Evolutionary conservation across 2,113 vertebrate species (phyloP).

Genomic region (Macheiramphus alcinus): DNA sequence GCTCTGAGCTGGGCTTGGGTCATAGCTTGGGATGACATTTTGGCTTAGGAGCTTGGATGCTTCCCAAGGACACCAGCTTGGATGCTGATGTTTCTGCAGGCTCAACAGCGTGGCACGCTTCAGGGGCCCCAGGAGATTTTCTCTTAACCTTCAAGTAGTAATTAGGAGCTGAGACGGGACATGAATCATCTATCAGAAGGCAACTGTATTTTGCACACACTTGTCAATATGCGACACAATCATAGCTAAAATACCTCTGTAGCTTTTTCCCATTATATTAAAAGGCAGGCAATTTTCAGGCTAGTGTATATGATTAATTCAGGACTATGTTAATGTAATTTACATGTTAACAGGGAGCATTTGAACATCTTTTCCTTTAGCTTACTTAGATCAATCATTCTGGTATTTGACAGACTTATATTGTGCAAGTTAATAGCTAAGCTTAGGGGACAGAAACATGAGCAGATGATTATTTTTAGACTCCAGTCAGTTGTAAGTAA

Average conservation of each 20-base stretch:
- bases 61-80: not conserved
- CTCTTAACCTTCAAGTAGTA: conserved; percentile 30
- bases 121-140: not conserved
- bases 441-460: not conserved
- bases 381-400: conserved; percentile 36
- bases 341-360: conserved; percentile 49
- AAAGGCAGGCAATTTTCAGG: conserved; percentile 35
- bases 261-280: conserved; percentile 31
- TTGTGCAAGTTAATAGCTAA: conserved; percentile 15
- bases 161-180: not conserved
- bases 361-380: conserved; percentile 32
- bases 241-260: not conserved
- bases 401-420: conserved; percentile 14
- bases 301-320: conserved; percentile 44
- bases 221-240: conserved; percentile 12
- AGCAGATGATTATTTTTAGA: conserved; percentile 48
- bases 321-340: conserved; percentile 64
- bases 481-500: conserved; percentile 11
- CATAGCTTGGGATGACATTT: not conserved
- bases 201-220: conserved; percentile 20
- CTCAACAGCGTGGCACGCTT: not conserved
- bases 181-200: not conserved
- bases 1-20: not conserved
- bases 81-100: not conserved
- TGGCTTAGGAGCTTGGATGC: not conserved